phyloP scores from a whole-genome alignment of 2,113 vertebrate species.

The Crotalus tigris region DNA sequence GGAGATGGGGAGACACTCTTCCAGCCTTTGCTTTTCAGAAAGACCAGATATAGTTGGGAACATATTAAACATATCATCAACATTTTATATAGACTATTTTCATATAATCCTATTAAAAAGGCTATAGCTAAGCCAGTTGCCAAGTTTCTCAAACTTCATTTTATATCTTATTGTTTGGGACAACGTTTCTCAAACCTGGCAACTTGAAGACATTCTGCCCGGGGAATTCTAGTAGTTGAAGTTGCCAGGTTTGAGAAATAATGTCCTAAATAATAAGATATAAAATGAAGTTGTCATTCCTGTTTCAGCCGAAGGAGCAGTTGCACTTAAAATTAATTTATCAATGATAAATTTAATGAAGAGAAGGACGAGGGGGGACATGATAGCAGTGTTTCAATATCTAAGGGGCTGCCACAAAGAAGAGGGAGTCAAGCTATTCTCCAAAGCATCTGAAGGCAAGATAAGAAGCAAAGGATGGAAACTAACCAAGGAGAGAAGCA shows the following conservation, averaged over 20 bases:
- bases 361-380: too few species aligned
- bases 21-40: not conserved
- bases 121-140: not conserved
- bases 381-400: too few species aligned
- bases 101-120: not conserved
- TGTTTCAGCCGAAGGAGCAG: not conserved
- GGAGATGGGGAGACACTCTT: not conserved
- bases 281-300: not conserved
- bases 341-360: too few species aligned
- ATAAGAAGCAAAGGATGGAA: too few species aligned
- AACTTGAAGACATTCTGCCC: not conserved
- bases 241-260: not conserved
- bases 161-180: too few species aligned
- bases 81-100: not conserved
- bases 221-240: not conserved
- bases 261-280: not conserved
- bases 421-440: too few species aligned
- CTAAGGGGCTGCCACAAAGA: too few species aligned
- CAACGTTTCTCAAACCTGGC: not conserved
- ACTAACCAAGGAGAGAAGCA: too few species aligned
- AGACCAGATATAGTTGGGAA: not conserved
- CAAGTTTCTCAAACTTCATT: not conserved
- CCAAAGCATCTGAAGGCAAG: too few species aligned
- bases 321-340: not conserved
- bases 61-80: not conserved